Evolutionary conservation across 2,888 invertebrate genomes (phyloP), one percentile per base, ranked within the genome.

Genomic region (Orthosia gothica): DNA sequence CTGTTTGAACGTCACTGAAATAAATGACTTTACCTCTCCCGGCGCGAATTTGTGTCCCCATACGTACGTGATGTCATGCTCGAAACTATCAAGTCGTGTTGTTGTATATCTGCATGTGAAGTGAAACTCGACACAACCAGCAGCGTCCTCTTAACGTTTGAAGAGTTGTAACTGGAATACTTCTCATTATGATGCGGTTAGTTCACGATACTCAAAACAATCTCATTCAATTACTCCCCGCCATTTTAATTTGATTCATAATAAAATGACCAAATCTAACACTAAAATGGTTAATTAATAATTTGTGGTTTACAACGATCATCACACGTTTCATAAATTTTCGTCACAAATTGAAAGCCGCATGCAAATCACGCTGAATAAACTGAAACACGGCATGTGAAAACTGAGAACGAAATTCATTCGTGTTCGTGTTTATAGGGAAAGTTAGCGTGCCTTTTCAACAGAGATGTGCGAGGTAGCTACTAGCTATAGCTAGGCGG

Each of bases 71-170:
- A 61, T 23, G 63, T 70, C 71, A 75, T 26, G 62, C 64, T 61
- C 59, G 45, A 67, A 61, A 70, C 67, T 66, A 70, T 69, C 62
- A 72, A 63, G 77, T 57, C 54, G 62, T 71, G 62, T 68, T 73
- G 50, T 68, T 67, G 70, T 83, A 71, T 72, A 61, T 79, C 65
- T 77, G 62, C 80, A 83, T 79, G 77, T 71, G 74, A 59, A 80
- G 78, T 74, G 74, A 79, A 84, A 72, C 83, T 79, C 85, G 81
- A 87, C 80, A 76, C 76, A 82, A 72, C 69, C 63, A 67, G 67
- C 59, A 76, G 55, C 66, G 54, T n/a, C n/a, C n/a, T n/a, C n/a
- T n/a, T n/a, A n/a, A n/a, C n/a, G n/a, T n/a, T n/a, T n/a, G n/a
- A n/a, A n/a, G n/a, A n/a, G n/a, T n/a, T n/a, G n/a, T n/a, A 69